Evolutionary conservation across 2,797 vertebrate genomes (phyloP), one percentile per base, ranked within the genome.

Genomic region (Sardinella longiceps): DNA sequence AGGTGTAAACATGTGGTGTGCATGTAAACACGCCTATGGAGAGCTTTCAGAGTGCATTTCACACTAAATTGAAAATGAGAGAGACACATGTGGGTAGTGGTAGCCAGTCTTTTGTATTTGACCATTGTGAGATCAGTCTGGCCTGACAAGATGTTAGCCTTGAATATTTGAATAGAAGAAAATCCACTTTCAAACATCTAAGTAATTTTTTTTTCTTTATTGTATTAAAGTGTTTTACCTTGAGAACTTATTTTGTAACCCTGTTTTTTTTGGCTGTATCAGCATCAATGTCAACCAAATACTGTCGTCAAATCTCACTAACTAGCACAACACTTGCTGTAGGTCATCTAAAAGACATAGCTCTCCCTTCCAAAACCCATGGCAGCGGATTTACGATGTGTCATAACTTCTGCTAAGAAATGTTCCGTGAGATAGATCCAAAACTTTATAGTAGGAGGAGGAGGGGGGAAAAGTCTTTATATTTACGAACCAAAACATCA

Each of bases 361-460:
- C 58, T 12, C 25, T n/a, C 51, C 58, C 25, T 28, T 63, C 0
- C 23, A 14, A 66, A 66, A 66, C 11, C 60, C 25, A 66, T 66
- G 60, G 4, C 3, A 1, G 28, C 14, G 11, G 63, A 70, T 70
- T 70, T 70, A 70, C 1, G 28, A 70, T 12, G 14, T 33, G 63
- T 14, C 63, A 70, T 70, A 70, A 70, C 28, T 37, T 11, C 25
- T 28, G 60, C 63, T 70, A 37, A 70, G 30, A 70, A 37, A 70
- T 70, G 11, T 70, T 70, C 63, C 14, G 4, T 70, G 28, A 70
- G 63, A 70, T 70, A 30, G 63, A 70, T 3, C 28, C 33, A 70
- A 70, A 70, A 70, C 63, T 70, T 70, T 37, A 70, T 37, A 70
- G 60, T 66, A 25, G 12, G n/a, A n/a, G n/a, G n/a, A n/a, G 28